phyloP scores from a whole-genome alignment of 2,113 vertebrate genomes.

The Okapia johnstoni region DNA sequence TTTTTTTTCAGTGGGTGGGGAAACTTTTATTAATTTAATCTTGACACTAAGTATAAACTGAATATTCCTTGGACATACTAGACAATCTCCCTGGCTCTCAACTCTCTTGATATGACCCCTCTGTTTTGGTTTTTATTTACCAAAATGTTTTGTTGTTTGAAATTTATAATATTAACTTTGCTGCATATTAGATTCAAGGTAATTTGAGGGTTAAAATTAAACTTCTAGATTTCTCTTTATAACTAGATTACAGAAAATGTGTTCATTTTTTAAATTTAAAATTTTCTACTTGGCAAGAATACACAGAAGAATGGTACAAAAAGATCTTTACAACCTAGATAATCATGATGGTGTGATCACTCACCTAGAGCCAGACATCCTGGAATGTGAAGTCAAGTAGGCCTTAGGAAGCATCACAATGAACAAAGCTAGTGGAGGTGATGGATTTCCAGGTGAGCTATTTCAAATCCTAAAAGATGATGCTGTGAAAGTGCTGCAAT shows the following conservation, averaged over 20 bases:
- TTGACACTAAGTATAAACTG: not conserved
- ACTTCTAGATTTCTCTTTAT: not conserved
- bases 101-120: not conserved
- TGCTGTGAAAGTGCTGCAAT: not conserved
- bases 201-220: not conserved
- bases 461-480: not conserved
- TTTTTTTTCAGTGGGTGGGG: not conserved
- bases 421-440: not conserved
- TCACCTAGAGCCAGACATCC: not conserved
- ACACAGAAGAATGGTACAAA: not conserved
- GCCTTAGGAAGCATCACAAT: not conserved
- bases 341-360: not conserved
- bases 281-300: not conserved
- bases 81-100: not conserved
- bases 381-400: not conserved
- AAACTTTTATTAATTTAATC: not conserved
- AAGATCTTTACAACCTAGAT: not conserved
- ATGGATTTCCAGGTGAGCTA: not conserved
- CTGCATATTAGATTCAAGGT: not conserved
- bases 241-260: not conserved
- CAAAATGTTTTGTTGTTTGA: not conserved
- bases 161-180: not conserved
- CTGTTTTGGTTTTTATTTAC: not conserved
- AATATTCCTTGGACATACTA: not conserved
- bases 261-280: not conserved